A percentile compares a stretch with the other conserved stretches of the same genome.
Conservation (phyloP, 2,888 invertebrate species). For the Nowickia ferox region DNA sequence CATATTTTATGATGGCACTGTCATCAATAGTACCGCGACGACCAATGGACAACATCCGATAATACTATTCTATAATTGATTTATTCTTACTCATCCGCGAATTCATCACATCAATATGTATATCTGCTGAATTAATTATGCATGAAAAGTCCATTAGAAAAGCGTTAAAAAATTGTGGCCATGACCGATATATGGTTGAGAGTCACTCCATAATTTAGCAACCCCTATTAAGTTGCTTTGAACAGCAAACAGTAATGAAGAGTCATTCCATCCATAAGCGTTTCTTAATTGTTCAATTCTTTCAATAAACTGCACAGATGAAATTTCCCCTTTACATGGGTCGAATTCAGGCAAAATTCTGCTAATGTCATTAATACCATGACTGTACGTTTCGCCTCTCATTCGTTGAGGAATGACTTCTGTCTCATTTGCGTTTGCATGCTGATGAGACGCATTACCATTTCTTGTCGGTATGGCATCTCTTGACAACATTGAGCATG, state of each 20-base stretch:
- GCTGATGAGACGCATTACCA: no score
- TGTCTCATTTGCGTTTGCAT: not conserved
- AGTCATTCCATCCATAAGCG: slow-evolving; percentile 63
- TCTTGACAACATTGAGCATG: no score
- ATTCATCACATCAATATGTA: slow-evolving; percentile 64
- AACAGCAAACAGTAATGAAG: slow-evolving; percentile 51
- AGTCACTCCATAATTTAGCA: slow-evolving; percentile 61
- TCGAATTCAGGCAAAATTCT: slow-evolving; percentile 47
- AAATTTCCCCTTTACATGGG: slow-evolving; percentile 21
- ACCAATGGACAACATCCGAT: no score
- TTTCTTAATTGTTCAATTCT: slow-evolving; percentile 51
- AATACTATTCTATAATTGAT: slow-evolving; percentile 58
- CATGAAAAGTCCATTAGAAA: slow-evolving; percentile 64
- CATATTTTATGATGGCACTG: slow-evolving; percentile 25
- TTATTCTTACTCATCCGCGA: slow-evolving; percentile 32
- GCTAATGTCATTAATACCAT: slow-evolving; percentile 19
- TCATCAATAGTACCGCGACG: slow-evolving; percentile 16
- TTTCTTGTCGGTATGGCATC: no score
- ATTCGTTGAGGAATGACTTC: not conserved
- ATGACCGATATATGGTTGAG: slow-evolving; percentile 14
- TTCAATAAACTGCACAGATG: slow-evolving; percentile 38
- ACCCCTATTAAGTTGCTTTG: slow-evolving; percentile 63
- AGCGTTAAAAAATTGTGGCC: slow-evolving; percentile 23
- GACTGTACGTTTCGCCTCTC: not conserved
- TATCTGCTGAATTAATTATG: slow-evolving; percentile 45